Base-by-base conservation (phyloP, 2,888 invertebrate genomes). In the Caradrina kadenii region DNA sequence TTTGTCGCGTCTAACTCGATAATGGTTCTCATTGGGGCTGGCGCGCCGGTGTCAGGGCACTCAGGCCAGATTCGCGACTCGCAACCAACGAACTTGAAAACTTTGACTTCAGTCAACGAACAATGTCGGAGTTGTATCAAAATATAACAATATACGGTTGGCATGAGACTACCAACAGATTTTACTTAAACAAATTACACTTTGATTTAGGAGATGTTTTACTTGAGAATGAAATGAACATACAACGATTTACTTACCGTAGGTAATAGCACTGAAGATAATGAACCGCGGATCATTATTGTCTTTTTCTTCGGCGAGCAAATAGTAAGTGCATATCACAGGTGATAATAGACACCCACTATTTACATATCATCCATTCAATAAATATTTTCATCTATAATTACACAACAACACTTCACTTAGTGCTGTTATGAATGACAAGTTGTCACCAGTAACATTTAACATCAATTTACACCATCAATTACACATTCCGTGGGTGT, bases 1-100 rank as follows among this genome's bases (percentile, higher is more conserved):
- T 81, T 79, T 79, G 72, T 81, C 76, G 79, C 73, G 61, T 65
- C 66, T 81, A 82, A 84, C 77, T 81, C 77, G 75, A 82, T 84
- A 82, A 84, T 84, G 70, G 75, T 63, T 73, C 65, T 73, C 73
- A 67, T 55, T 68, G 73, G 58, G 62, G 61, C 69, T 69, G 64
- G 69, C 79, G 53, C 72, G 66, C 64, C 73, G 69, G 56, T 68
- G 60, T 63, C 61, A 58, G 63, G 55, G 59, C 64, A 60, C 65
- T 56, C 54, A 45, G 52, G 53, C 22, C 64, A 64, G 70, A 73
- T 68, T 73, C 70, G 71, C 66, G 54, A 64, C 66, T 71, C 68
- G 53, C 39, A 63, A 63, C 31, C 56, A 45, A 60, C 69, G 49
- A 75, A 73, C 50, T 60, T 62, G 50, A 22, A 17, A 49, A 64